Evolutionary conservation across 2,797 vertebrate species (phyloP).

Genomic region (Alectoris magna): DNA sequence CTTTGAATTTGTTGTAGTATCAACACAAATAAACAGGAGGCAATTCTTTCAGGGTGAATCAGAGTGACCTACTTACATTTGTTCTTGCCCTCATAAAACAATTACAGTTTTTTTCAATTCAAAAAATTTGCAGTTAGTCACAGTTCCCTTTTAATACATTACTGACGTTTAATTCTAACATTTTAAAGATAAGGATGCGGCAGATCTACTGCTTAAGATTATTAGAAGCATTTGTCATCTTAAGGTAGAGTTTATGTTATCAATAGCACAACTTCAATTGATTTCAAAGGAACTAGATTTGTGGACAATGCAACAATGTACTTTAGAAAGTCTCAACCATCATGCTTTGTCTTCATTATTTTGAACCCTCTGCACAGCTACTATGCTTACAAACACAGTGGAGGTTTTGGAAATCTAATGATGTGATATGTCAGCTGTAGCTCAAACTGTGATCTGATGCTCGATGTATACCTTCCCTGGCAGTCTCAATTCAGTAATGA

Average conservation of each 20-base stretch:
- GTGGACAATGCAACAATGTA: not conserved
- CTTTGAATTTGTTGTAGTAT: not conserved
- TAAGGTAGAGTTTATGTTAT: not conserved
- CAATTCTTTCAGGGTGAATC: not conserved
- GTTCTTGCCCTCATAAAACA: not conserved
- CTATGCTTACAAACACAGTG: not conserved
- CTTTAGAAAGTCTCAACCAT: not conserved
- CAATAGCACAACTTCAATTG: not conserved
- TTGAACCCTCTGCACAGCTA: not conserved
- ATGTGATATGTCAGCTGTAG: not conserved
- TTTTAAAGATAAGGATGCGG: not conserved
- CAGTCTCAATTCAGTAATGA: not conserved
- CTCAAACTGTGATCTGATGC: not conserved
- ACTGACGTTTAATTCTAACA: not conserved
- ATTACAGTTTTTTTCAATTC: not conserved
- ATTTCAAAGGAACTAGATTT: not conserved
- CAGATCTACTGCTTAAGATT: not conserved
- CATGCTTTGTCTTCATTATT: not conserved
- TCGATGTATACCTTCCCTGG: not conserved
- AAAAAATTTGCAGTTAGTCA: not conserved
- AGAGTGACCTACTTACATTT: not conserved
- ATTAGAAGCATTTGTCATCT: not conserved
- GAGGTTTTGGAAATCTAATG: not conserved
- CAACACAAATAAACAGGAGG: not conserved
- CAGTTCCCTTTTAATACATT: not conserved